Conservation (phyloP, 2,888 invertebrate species). For the Chromoteleia sp. region DNA sequence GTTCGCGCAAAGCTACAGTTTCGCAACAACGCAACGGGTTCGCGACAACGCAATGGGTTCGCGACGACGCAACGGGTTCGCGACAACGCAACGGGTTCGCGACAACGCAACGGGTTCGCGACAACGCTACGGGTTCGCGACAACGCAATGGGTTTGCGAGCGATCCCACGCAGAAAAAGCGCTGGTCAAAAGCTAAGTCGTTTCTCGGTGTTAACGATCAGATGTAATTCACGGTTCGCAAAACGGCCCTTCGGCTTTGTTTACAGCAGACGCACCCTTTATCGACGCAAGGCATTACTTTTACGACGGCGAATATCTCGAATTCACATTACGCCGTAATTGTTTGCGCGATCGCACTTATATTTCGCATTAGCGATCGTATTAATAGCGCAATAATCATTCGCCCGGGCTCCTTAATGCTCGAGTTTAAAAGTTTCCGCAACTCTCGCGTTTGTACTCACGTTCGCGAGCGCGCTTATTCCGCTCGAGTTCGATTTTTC, state of each 20-base stretch:
- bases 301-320: conserved; percentile 15
- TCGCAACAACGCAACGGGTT: no score
- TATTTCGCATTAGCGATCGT: conserved; percentile 17
- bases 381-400: conserved; percentile 39
- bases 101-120: no score
- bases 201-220: conserved; percentile 68
- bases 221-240: conserved; percentile 67
- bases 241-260: conserved; percentile 52
- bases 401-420: conserved; percentile 13
- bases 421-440: conserved; percentile 31
- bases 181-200: conserved; percentile 66
- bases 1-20: no score
- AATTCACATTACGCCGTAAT: conserved; percentile 1
- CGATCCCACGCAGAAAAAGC: conserved; percentile 66
- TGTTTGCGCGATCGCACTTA: conserved; percentile 8
- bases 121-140: no score
- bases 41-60: no score
- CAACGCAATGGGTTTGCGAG: no score
- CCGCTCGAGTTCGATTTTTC: conserved; percentile 36
- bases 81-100: no score
- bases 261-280: conserved; percentile 34
- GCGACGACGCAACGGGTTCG: no score
- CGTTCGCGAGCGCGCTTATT: conserved; percentile 9
- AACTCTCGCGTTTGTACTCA: conserved; percentile 12
- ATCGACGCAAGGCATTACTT: conserved; percentile 9